Conservation (phyloP, 1,140 invertebrate genomes). For the Asobara japonica region DNA sequence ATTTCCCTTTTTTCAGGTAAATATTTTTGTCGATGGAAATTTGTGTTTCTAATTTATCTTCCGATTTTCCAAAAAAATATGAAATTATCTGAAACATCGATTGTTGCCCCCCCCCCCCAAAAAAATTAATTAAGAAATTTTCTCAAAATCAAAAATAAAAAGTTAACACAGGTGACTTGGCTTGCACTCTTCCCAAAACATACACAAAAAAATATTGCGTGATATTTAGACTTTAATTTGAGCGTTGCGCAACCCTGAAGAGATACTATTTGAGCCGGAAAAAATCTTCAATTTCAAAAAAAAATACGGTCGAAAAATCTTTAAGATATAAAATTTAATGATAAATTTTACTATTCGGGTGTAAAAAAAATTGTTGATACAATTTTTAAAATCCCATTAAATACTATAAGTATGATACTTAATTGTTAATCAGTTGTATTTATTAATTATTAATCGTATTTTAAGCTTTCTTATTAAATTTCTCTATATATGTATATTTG, state of each 20-base stretch:
- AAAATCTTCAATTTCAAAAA: background rate
- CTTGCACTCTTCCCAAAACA: background rate
- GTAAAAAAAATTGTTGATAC: background rate
- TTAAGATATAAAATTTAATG: background rate
- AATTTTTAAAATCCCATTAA: background rate
- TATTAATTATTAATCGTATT: conserved; percentile 34
- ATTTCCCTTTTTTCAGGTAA: too few species aligned
- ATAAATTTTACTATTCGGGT: background rate
- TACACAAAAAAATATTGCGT: conserved; percentile 12
- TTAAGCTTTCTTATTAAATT: conserved; percentile 56
- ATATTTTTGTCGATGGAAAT: too few species aligned
- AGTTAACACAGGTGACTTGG: background rate
- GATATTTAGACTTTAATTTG: conserved; percentile 27
- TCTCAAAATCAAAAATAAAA: too few species aligned
- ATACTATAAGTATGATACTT: conserved; percentile 25
- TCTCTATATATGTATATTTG: conserved; percentile 58
- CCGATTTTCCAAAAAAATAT: too few species aligned
- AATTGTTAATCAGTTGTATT: conserved; percentile 24
- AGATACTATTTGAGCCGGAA: background rate
- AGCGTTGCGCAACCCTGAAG: background rate
- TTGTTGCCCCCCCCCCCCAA: too few species aligned
- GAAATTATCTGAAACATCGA: too few species aligned
- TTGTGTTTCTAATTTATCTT: too few species aligned
- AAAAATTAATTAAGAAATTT: too few species aligned
- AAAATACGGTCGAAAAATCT: background rate